These are phyloP conservation scores for Suncus etruscus DNA, from an alignment of 2,113 vertebrate genomes.

Conservation along the genomic window DNA sequence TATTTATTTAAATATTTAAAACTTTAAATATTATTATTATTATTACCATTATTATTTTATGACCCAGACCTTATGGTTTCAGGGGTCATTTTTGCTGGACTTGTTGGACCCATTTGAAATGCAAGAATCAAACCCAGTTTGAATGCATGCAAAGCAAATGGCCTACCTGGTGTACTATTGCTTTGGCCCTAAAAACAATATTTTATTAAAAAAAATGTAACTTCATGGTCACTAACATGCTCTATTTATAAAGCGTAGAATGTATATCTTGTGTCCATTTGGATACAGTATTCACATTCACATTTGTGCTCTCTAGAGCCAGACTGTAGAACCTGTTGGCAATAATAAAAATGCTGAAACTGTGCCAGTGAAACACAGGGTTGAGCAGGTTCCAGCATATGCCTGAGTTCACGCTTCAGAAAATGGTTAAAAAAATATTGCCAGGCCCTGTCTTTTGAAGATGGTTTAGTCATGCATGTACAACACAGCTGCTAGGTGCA, in stretches of 20 bases:
- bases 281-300: not conserved
- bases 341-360: constrained; percentile 63
- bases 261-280: not conserved
- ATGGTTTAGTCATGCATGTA: constrained; percentile 83
- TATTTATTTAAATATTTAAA: not conserved
- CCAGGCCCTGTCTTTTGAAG: constrained; percentile 69
- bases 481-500: constrained; percentile 84
- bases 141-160: too few species aligned
- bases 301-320: not conserved
- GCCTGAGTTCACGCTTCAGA: constrained; percentile 74
- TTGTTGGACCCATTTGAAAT: too few species aligned
- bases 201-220: not conserved
- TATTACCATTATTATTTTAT: too few species aligned
- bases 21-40: too few species aligned
- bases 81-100: too few species aligned
- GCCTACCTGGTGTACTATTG: too few species aligned
- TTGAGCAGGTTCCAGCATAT: constrained; percentile 71
- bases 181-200: too few species aligned
- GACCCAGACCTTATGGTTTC: too few species aligned
- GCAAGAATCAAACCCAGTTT: too few species aligned
- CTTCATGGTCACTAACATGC: not conserved
- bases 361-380: constrained; percentile 65
- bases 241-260: not conserved
- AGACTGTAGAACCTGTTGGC: constrained; percentile 45
- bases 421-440: constrained; percentile 77